These are phyloP conservation scores for Globodera ellingtonae DNA, from an alignment of 1,140 invertebrate species.

Conservation along the genomic window DNA sequence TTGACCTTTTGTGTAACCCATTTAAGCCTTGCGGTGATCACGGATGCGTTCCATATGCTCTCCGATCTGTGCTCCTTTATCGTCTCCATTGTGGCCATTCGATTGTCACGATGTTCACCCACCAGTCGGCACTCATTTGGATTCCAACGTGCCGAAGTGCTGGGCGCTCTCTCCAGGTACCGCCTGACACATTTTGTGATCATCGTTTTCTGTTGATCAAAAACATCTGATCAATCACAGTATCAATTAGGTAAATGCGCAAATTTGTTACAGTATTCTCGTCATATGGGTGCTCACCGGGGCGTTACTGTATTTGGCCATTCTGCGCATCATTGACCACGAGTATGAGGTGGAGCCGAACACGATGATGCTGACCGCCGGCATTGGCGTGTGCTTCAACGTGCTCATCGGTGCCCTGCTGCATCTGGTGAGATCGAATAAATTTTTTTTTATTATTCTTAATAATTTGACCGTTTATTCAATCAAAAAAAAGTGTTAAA, in stretches of 20 bases:
- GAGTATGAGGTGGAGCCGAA: conserved; percentile 81
- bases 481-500: no score
- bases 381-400: conserved; percentile 86
- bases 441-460: not conserved
- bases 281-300: conserved; percentile 97
- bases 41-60: conserved; percentile 91
- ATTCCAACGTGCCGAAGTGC: conserved; percentile 79
- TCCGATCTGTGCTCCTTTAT: conserved; percentile 95
- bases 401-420: conserved; percentile 76
- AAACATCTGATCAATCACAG: not conserved
- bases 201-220: no score
- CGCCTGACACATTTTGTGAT: no score
- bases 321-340: conserved; percentile 79
- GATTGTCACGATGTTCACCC: conserved; percentile 81
- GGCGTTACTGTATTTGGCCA: conserved; percentile 86
- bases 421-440: conserved; percentile 33
- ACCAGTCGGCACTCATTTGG: conserved; percentile 78
- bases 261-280: conserved; percentile 81
- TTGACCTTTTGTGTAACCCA: no score
- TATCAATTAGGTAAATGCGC: no score
- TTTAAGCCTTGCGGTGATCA: conserved; percentile 88
- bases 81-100: conserved; percentile 91
- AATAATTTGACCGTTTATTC: not conserved
- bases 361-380: conserved; percentile 88
- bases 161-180: conserved; percentile 62